Evolutionary conservation across 2,888 invertebrate species (phyloP).

Genomic region (Xestia rhomboidea): DNA sequence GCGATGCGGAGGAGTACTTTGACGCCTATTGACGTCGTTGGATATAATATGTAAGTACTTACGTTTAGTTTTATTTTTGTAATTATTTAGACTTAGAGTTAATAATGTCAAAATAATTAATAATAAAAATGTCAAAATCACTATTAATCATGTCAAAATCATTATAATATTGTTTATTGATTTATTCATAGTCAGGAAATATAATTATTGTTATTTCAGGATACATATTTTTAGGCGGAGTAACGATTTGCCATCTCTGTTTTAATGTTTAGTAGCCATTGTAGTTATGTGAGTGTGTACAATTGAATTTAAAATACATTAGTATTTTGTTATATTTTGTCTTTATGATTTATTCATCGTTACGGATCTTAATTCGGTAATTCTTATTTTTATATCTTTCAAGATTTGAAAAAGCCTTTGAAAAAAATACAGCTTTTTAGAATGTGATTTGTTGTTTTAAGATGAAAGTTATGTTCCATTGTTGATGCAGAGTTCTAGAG

Average conservation of each 20-base stretch:
- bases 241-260: slow-evolving; percentile 14
- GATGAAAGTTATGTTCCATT: neutral
- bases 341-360: slow-evolving; percentile 7
- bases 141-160: no score
- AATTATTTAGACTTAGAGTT: no score
- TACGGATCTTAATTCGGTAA: neutral
- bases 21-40: no score
- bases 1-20: no score
- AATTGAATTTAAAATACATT: slow-evolving; percentile 10
- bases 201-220: neutral
- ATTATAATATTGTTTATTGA: no score
- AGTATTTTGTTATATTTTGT: neutral
- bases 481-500: neutral
- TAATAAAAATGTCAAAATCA: no score
- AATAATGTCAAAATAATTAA: no score
- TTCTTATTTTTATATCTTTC: neutral
- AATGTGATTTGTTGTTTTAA: neutral
- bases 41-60: no score
- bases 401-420: neutral
- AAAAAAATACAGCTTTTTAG: neutral
- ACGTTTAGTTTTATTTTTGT: no score
- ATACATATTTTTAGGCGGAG: neutral
- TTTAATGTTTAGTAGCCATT: slow-evolving; percentile 6
- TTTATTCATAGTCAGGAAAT: no score
- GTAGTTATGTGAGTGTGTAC: neutral